Base-by-base conservation (phyloP, 92 coral and sea anemone species). In the Phenganax subtilis region DNA sequence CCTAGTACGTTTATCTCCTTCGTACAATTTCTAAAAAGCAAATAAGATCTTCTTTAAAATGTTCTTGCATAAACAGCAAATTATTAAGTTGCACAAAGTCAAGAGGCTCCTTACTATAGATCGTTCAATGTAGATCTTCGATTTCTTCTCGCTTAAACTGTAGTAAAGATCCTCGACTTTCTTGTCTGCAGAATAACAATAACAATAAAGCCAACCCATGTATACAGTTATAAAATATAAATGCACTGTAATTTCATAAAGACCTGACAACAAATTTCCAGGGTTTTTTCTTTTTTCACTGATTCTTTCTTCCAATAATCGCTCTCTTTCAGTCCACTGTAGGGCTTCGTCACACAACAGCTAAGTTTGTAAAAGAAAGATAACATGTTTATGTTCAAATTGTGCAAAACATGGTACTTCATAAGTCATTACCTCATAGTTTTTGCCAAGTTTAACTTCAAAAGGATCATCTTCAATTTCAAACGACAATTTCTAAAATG, bases 381-480 rank as follows among this genome's bases (percentile, higher is more conserved):
- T 54, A 8, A 27, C 47, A 81, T 27, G 65, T 17, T 52, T 68
- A 55, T 11, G 12, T 6, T 30, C n/a, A 25, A 29, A 10, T 4
- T 30, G 53, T 9, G 52, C 51, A 12, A 69, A 3, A 20, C 9
- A 6, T 9, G 9, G 55, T 8, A 7, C 9, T 51, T 51, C 16
- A 17, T 28, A 7, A 7, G n/a, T 10, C n/a, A 7, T 30, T 90
- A 94, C 98, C 85, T 92, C 96, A 78, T 94, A 94, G 83, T 94
- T 94, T 68, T 92, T 93, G 15, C 98, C 92, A 12, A 94, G 89
- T 85, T 92, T 94, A 64, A 94, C 97, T 87, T 94, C 98, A 81
- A 94, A 94, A 30, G 98, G 96, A 81, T 92, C 97, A 53, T 94
- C 98, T 71, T 94, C 98, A 71, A 94, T 87, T 82, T 90, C 93